phyloP scores from a whole-genome alignment of 35 echinoderm and acorn worm genomes.

The Apostichopus japonicus region DNA sequence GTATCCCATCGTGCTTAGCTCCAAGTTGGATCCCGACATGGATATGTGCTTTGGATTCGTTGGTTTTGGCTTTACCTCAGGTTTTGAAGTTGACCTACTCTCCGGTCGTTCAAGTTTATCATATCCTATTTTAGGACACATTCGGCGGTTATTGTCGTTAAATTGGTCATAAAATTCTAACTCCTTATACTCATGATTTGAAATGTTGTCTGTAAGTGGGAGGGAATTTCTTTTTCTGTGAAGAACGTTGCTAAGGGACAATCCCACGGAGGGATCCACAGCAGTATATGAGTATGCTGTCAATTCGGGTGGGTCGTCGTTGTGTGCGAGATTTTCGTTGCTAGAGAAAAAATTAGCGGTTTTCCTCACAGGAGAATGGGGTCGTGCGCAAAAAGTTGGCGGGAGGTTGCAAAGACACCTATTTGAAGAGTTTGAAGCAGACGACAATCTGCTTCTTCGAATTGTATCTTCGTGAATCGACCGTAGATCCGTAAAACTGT shows the following conservation, averaged over 20 bases:
- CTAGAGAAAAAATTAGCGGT: conserved; percentile 48
- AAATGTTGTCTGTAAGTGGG: not conserved
- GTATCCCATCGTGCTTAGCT: not conserved
- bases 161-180: conserved; percentile 25
- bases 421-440: conserved; percentile 5
- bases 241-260: conserved; percentile 10
- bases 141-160: not conserved
- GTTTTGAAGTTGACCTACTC: not conserved
- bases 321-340: conserved; percentile 5
- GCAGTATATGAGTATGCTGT: conserved; percentile 29
- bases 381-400: conserved; percentile 40
- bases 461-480: conserved; percentile 44
- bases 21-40: not conserved
- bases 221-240: conserved; percentile 37
- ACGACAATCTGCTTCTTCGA: not conserved
- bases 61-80: conserved; percentile 29
- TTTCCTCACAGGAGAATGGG: conserved; percentile 54
- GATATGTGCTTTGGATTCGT: not conserved
- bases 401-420: conserved; percentile 60
- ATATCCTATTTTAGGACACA: not conserved
- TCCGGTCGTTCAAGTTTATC: conserved; percentile 46
- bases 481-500: conserved; percentile 50
- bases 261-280: conserved; percentile 25
- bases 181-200: conserved; percentile 14
- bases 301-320: conserved; percentile 1